Conservation (phyloP, 1,140 invertebrate genomes). For the Saccostrea echinata region DNA sequence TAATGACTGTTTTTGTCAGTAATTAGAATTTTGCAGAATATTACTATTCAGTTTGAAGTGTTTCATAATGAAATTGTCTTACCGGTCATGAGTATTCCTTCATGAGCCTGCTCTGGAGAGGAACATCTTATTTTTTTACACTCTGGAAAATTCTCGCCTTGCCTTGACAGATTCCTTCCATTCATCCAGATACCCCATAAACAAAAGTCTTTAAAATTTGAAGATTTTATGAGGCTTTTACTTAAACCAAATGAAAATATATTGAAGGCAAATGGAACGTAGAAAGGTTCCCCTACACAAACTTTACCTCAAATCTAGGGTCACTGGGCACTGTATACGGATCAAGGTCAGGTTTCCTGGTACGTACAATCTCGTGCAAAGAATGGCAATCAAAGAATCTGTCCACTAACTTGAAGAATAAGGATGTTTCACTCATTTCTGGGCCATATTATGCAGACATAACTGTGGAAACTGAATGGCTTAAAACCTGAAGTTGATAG, state of each 20-base stretch:
- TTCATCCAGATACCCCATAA: background rate
- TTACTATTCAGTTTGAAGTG: background rate
- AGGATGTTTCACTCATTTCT: background rate
- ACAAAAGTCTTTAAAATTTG: background rate
- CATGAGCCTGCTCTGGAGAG: background rate
- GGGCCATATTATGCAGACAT: slow-evolving; percentile 15
- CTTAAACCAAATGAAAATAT: too few relatives aligned
- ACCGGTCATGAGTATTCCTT: background rate
- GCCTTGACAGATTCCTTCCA: background rate
- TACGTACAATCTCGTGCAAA: background rate
- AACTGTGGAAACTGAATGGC: background rate
- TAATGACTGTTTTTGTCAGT: too few relatives aligned
- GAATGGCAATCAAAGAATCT: background rate
- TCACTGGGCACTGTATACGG: background rate
- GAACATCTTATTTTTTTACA: slow-evolving; percentile 7
- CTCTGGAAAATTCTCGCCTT: background rate
- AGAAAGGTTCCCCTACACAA: background rate
- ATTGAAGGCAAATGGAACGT: too few relatives aligned
- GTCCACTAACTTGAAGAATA: background rate
- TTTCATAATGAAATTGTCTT: background rate
- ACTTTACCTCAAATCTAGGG: background rate
- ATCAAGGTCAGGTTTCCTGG: background rate
- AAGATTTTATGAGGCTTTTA: background rate
- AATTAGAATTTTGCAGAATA: too few relatives aligned
- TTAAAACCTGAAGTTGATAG: background rate